Evolutionary conservation across 2,888 invertebrate species (phyloP), one percentile per base, ranked within the genome.

Genomic region (Lasioglossum pauxillum): DNA sequence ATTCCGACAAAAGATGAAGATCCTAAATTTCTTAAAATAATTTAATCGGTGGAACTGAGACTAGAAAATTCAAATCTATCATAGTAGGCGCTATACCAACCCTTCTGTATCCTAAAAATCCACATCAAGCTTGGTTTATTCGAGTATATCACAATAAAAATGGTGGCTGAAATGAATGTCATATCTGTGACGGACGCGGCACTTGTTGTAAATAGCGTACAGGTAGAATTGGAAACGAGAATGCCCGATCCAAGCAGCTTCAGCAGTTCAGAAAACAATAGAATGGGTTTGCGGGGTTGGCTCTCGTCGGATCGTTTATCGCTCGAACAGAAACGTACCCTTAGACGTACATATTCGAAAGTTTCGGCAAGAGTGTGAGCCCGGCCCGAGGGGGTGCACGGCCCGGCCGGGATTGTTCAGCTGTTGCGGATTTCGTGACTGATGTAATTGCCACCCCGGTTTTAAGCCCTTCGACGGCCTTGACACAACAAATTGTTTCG

Each of bases 401-500:
- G 72, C 83, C 90, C 89, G 83, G 72, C 83, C 90, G 90, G 89
- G 91, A 94, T 69, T 38, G 67, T 93, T 93, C 93, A 93, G 92
- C 93, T 94, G 93, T 94, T 94, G 94, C 93, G 93, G 95, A 94
- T 95, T 94, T 94, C 95, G 95, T 95, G 95, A 95, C 95, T 91
- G 92, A 94, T 94, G 95, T 93, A 95, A 95, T 95, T 94, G 93
- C 93, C 92, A 92, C 89, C 83, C 80, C 86, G 89, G 88, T 91
- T 91, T 92, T 79, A 92, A 93, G 93, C 92, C 93, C 90, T 92
- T 91, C 93, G 94, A 93, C 93, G 94, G 93, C 95, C 95, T 95
- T 95, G 95, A 95, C 95, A 95, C 92, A 94, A 95, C 94, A 94
- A 95, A 95, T 95, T 95, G 95, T 95, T 95, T 95, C 92, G 95